Base-by-base conservation (phyloP, 2,888 invertebrate genomes). In the Dryadula phaetusa region DNA sequence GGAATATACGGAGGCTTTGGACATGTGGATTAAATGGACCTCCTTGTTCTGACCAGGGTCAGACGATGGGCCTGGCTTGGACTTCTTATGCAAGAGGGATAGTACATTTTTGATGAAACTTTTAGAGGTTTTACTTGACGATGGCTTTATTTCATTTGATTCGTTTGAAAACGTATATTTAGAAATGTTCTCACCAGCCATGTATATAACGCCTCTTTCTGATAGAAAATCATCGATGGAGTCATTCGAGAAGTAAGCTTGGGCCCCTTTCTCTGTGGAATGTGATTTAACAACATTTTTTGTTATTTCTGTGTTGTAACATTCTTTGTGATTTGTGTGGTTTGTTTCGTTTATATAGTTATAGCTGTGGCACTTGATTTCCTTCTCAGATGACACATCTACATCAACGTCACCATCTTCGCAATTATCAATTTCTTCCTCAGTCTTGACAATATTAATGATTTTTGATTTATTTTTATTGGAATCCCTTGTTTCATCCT, bases 211-310 rank as follows among this genome's bases (percentile, higher is more conserved):
- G 0, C 88, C 87, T 25, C 85, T 75, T 73, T 90, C 87, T 0
- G 87, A 88, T 12, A 92, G 64, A 16, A 83, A 85, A 53, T 91
- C 90, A 14, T 92, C 92, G 4, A 90, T 81, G 0, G 89, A 88
- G 65, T 92, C 91, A 22, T 90, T 89, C 0, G 90, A 82, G 49
- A 92, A 88, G 6, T 70, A 79, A 0, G 84, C 87, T 64, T 91
- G 90, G 0, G 87, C 87, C 0, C 80, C 83, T 70, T 87, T 87
- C 14, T 86, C 86, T 3, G 80, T 82, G 0, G 85, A 83, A 3
- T 76, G n/a, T 0, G 82, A 81, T 1, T 71, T 52, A 0, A 78
- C 71, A 0, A 60, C 70, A 32, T 66, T 69, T 53, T 74, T 76
- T 1, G 69, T 71, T 47, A 68, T 66, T 6, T 72, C 73, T 4